Evolutionary conservation across 37 sponge, comb jelly and placozoan species (phyloP).

Genomic region (Crambe crambe): DNA sequence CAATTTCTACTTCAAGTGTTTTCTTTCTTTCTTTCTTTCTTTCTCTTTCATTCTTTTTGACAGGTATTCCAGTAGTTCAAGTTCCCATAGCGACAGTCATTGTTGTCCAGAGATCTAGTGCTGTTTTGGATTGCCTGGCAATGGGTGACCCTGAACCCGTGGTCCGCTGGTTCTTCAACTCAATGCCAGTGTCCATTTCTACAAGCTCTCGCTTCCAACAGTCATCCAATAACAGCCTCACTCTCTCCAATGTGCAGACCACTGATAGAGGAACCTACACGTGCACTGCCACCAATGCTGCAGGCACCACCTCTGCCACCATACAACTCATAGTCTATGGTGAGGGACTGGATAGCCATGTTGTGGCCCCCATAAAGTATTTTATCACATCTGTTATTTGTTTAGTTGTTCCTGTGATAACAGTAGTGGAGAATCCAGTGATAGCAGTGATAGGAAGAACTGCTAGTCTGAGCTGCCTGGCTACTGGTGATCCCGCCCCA

Average conservation of each 20-base stretch:
- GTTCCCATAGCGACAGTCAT: not conserved
- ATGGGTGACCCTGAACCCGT: constrained; percentile 46
- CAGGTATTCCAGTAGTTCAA: not conserved
- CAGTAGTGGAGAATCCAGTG: constrained; percentile 7
- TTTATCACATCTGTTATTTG: too few species aligned
- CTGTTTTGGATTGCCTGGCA: constrained; percentile 40
- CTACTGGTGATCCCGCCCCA: constrained; percentile 70
- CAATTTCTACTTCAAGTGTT: too few species aligned
- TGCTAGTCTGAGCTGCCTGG: constrained; percentile 37
- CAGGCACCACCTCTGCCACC: constrained; percentile 34
- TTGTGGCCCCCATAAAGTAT: too few species aligned
- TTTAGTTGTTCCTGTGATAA: not conserved
- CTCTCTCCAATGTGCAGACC: constrained; percentile 27
- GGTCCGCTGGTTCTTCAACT: constrained; percentile 49
- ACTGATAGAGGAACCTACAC: constrained; percentile 43
- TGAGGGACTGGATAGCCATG: too few species aligned
- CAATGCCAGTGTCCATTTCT: constrained; percentile 14
- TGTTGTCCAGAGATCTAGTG: not conserved
- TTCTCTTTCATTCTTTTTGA: not conserved
- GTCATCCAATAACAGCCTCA: constrained; percentile 34
- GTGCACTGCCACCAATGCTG: constrained; percentile 54
- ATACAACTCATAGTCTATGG: constrained; percentile 50
- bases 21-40: too few species aligned
- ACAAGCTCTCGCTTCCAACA: not conserved
- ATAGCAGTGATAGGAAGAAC: constrained; percentile 31